Percentiles rank a stretch among this genome's conserved stretches.
Conservation (phyloP, 2,113 vertebrate species). For the Sminthopsis crassicaudata region DNA sequence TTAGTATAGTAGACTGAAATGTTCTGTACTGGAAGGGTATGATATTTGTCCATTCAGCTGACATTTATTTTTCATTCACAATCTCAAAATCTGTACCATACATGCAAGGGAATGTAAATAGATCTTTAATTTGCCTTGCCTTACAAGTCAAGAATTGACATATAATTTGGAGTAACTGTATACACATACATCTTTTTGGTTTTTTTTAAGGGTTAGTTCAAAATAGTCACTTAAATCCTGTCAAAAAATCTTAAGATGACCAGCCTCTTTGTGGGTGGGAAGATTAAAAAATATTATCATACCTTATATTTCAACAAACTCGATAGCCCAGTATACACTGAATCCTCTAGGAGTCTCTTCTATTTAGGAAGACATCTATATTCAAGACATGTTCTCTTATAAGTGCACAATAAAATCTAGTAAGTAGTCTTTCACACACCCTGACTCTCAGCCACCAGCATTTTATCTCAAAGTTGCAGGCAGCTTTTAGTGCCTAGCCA, state of each 20-base stretch:
- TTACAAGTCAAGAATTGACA: slow-evolving; percentile 16
- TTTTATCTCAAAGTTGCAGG: slow-evolving; percentile 79
- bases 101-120: slow-evolving; percentile 13
- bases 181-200: slow-evolving; percentile 1
- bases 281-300: background rate
- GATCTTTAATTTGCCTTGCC: slow-evolving; percentile 19
- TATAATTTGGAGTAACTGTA: background rate
- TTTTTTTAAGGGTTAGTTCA: background rate
- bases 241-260: slow-evolving; percentile 14
- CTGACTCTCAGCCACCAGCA: slow-evolving; percentile 30
- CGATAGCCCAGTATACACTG: slow-evolving; percentile 35
- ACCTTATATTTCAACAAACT: slow-evolving; percentile 51
- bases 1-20: background rate
- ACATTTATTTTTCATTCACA: background rate
- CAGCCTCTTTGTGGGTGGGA: slow-evolving; percentile 24
- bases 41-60: background rate
- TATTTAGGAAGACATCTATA: slow-evolving; percentile 8
- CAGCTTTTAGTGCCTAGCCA: slow-evolving; percentile 66
- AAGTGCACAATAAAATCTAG: slow-evolving; percentile 62
- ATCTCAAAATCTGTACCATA: slow-evolving; percentile 18
- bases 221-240: background rate
- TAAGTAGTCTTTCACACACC: slow-evolving; percentile 40
- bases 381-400: slow-evolving; percentile 61
- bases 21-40: background rate
- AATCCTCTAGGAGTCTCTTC: slow-evolving; percentile 38